phyloP scores from a whole-genome alignment of 2,113 vertebrate species.

The Pitta sordida region DNA sequence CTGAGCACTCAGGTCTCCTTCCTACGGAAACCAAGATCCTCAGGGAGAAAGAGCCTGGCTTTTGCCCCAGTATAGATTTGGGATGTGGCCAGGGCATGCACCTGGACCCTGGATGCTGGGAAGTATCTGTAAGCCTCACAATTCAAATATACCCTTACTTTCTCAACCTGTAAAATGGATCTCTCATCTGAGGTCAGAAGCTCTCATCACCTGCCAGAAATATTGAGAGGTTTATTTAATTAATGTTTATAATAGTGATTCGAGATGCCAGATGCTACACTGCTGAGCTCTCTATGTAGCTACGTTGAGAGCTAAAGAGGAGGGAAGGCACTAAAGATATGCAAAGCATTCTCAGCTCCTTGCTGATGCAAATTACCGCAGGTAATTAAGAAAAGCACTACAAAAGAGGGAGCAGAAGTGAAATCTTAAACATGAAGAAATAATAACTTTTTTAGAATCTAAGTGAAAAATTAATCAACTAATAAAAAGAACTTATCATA shows the following conservation, averaged over 20 bases:
- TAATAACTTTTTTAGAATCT: constrained; percentile 30
- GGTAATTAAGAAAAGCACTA: constrained; percentile 58
- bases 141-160: not conserved
- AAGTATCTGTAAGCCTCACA: not conserved
- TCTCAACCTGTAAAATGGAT: not conserved
- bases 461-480: constrained; percentile 61
- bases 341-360: constrained; percentile 38
- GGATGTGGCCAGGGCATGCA: not conserved
- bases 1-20: constrained; percentile 19
- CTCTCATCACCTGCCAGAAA: constrained; percentile 33
- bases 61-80: not conserved
- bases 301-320: constrained; percentile 14
- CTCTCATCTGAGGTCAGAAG: not conserved
- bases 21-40: constrained; percentile 39
- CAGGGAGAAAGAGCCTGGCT: not conserved
- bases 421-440: constrained; percentile 32
- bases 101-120: not conserved
- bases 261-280: constrained; percentile 18
- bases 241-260: constrained; percentile 16
- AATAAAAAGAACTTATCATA: constrained; percentile 43
- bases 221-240: constrained; percentile 36
- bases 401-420: constrained; percentile 20
- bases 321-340: constrained; percentile 39
- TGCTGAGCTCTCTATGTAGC: not conserved
- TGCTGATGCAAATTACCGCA: constrained; percentile 38